These are phyloP conservation scores for Decapterus maruadsi DNA, from an alignment of 2,797 vertebrate species.

Conservation along the genomic window DNA sequence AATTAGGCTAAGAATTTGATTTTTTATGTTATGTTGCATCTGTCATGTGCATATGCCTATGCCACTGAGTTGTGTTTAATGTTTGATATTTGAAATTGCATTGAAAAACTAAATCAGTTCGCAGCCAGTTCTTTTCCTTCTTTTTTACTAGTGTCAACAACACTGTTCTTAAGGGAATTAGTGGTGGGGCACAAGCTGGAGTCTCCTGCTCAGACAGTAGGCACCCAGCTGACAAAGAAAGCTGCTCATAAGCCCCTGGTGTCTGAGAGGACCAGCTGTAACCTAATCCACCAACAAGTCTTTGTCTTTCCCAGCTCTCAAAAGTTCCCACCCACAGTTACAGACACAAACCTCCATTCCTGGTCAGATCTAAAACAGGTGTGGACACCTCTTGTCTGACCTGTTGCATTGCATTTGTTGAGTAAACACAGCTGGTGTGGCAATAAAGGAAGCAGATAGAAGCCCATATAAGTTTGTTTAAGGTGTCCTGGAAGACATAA, in stretches of 20 bases:
- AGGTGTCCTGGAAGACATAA: not conserved
- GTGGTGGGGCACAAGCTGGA: constrained; percentile 28
- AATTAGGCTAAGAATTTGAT: too few relatives aligned
- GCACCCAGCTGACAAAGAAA: constrained; percentile 76
- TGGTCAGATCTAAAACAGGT: constrained; percentile 88
- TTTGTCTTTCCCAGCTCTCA: constrained; percentile 82
- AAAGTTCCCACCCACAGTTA: constrained; percentile 74
- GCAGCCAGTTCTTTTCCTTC: not conserved
- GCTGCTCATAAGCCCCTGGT: constrained; percentile 87
- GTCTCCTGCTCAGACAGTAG: constrained; percentile 56
- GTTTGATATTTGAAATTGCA: not conserved
- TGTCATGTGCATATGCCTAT: not conserved
- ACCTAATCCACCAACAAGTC: constrained; percentile 89
- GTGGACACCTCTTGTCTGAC: constrained; percentile 63
- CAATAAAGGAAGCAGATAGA: not conserved
- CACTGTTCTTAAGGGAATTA: constrained; percentile 34
- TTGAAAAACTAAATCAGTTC: not conserved
- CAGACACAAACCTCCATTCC: constrained; percentile 80
- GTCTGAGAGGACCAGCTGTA: constrained; percentile 89
- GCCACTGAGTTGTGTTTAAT: not conserved
- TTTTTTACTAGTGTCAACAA: not conserved
- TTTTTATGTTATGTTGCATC: not conserved
- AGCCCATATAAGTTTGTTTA: not conserved
- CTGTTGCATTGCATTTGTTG: constrained; percentile 25
- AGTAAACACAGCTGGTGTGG: constrained; percentile 55